Conservation (phyloP, 2,113 vertebrate genomes). For the Eretmochelys imbricata region DNA sequence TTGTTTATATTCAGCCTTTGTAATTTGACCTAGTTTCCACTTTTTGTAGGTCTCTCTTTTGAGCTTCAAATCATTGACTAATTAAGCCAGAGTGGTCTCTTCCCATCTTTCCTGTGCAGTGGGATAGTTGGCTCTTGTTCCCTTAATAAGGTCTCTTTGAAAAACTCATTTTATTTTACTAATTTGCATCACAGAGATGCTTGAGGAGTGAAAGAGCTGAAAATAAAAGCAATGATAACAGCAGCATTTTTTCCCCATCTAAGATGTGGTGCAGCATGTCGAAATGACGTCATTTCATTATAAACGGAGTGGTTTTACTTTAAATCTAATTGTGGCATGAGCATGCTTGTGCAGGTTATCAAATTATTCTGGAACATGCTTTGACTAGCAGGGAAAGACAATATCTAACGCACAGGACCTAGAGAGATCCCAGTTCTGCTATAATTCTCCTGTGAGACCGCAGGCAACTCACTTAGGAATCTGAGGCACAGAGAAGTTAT, state of each 20-base stretch:
- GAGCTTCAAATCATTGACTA: not conserved
- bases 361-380: constrained; percentile 57
- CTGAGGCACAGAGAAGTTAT: constrained; percentile 27
- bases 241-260: constrained; percentile 64
- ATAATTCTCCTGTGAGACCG: not conserved
- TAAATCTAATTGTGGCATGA: constrained; percentile 48
- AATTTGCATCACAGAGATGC: constrained; percentile 60
- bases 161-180: constrained; percentile 35
- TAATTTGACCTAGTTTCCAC: not conserved
- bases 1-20: not conserved
- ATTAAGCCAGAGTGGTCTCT: not conserved
- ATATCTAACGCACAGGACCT: constrained; percentile 39
- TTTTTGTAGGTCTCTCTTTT: not conserved
- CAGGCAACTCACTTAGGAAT: not conserved
- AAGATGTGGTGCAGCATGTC: constrained; percentile 68
- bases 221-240: constrained; percentile 64
- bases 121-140: not conserved
- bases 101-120: not conserved
- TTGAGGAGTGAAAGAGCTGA: constrained; percentile 53
- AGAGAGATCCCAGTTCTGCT: constrained; percentile 27
- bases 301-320: constrained; percentile 46
- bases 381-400: constrained; percentile 47
- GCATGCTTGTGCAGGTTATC: constrained; percentile 51
- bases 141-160: not conserved
- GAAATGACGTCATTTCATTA: constrained; percentile 68